Conservation (phyloP, 2,888 invertebrate genomes). For the Chrysolina haemoptera region DNA sequence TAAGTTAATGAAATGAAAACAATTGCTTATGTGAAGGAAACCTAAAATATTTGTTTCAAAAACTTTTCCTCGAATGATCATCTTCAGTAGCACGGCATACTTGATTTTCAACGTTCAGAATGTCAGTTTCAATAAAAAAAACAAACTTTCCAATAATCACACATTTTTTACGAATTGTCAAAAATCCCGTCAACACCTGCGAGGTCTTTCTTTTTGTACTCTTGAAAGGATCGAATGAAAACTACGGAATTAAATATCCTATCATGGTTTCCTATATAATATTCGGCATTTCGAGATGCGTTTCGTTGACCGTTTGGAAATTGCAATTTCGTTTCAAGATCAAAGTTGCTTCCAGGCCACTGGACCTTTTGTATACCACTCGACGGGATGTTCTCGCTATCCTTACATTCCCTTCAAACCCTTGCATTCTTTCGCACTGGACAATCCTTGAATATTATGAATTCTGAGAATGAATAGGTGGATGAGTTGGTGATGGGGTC, state of each 20-base stretch:
- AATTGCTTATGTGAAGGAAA: too few species aligned
- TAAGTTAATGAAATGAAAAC: too few species aligned
- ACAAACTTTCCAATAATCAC: too few species aligned
- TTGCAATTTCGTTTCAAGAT: slow-evolving; percentile 69
- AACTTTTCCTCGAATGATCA: too few species aligned
- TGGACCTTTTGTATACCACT: slow-evolving; percentile 65
- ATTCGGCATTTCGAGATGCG: slow-evolving; percentile 64
- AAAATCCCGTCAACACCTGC: background rate
- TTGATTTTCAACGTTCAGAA: too few species aligned
- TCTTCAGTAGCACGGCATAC: too few species aligned
- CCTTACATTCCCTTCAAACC: slow-evolving; percentile 49
- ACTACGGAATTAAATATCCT: slow-evolving; percentile 26
- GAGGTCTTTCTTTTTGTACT: background rate
- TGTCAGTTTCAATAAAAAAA: too few species aligned
- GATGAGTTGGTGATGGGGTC: slow-evolving; percentile 1
- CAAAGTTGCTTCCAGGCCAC: slow-evolving; percentile 68
- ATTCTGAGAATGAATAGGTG: slow-evolving; percentile 31
- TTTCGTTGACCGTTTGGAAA: slow-evolving; percentile 68
- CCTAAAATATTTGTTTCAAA: too few species aligned
- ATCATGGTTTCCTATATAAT: slow-evolving; percentile 64
- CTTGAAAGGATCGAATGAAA: background rate
- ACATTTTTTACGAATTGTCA: background rate
- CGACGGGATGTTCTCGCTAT: slow-evolving; percentile 46
- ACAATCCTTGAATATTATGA: slow-evolving; percentile 43
- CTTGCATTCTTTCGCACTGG: slow-evolving; percentile 59